A percentile compares a stretch with the other conserved stretches of the same genome.
phyloP scores from a whole-genome alignment of 2,797 vertebrate species.

The Acanthopagrus latus region DNA sequence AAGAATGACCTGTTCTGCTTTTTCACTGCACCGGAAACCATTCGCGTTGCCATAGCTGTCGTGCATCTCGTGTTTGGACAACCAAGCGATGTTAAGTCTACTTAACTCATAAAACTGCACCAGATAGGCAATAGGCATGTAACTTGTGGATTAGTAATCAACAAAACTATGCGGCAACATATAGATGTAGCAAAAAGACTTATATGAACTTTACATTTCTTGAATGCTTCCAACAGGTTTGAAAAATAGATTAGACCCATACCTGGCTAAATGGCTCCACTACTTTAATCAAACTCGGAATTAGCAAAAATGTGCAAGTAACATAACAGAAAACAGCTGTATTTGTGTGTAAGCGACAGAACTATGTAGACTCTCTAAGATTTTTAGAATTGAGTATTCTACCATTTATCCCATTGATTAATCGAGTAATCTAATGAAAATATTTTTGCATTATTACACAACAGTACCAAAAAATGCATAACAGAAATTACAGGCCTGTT shows the following conservation, averaged over 20 bases:
- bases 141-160: not conserved
- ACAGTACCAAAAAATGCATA: too few relatives aligned
- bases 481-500: too few relatives aligned
- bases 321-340: too few relatives aligned
- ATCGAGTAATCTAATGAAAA: too few relatives aligned
- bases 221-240: not conserved
- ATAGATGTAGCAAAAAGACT: not conserved
- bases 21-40: not conserved
- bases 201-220: not conserved
- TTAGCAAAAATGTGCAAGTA: not conserved
- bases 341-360: not conserved
- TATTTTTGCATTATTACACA: too few relatives aligned
- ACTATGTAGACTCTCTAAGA: too few relatives aligned
- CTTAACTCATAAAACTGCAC: not conserved
- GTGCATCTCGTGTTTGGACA: not conserved
- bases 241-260: not conserved
- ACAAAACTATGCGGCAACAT: too few relatives aligned
- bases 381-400: too few relatives aligned
- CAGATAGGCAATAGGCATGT: not conserved
- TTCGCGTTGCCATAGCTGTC: not conserved
- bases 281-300: not conserved
- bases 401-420: too few relatives aligned
- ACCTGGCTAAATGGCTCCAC: not conserved
- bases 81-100: not conserved
- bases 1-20: conserved; percentile 3